Base-by-base conservation (phyloP, 2,797 vertebrate species). In the Heterohyrax brucei region DNA sequence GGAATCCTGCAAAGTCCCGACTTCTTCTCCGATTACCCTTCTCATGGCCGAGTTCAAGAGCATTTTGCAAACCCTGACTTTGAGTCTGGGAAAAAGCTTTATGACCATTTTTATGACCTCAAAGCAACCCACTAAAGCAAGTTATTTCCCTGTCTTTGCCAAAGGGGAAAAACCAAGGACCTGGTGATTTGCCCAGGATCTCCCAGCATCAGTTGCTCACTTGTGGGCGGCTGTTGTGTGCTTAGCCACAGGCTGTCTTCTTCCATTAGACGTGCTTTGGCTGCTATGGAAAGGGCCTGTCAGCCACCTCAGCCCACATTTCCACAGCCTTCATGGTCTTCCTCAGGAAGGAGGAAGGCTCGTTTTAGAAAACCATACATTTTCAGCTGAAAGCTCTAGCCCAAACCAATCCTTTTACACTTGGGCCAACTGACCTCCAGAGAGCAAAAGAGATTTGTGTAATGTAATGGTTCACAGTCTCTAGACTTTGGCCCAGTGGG, bases 81-180 rank as follows among this genome's bases (percentile, higher is more conserved):
- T 93, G 95, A 96, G 97, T 97, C 97, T 97, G 97, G 97, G 97
- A 98, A 97, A 97, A 96, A 95, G 95, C 97, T 97, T 98, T 98
- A 98, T 97, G 96, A 92, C 95, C 93, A n/a, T 73, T 98, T 98
- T 98, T 98, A 97, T 97, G 96, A 98, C 95, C 95, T 97, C 97
- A 94, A 56, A 95, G 96, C 95, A 97, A 96, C 94, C 84, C 95
- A 59, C 84, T 50, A 84, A 95, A 81, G 96, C 97, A 79, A 97
- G 94, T 95, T 94, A 96, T 96, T 97, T 96, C 89, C 83, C 78
- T 87, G 16, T 94, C 81, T 81, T 93, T 96, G 96, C 97, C 97
- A 97, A 96, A 93, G 72, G 85, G 93, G 93, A 56, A 92, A 96
- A 98, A 95, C 92, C 95, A 93, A 96, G 81, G 78, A 75, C 75